phyloP scores from a whole-genome alignment of 2,888 invertebrate species.

The Antheraea assamensis region DNA sequence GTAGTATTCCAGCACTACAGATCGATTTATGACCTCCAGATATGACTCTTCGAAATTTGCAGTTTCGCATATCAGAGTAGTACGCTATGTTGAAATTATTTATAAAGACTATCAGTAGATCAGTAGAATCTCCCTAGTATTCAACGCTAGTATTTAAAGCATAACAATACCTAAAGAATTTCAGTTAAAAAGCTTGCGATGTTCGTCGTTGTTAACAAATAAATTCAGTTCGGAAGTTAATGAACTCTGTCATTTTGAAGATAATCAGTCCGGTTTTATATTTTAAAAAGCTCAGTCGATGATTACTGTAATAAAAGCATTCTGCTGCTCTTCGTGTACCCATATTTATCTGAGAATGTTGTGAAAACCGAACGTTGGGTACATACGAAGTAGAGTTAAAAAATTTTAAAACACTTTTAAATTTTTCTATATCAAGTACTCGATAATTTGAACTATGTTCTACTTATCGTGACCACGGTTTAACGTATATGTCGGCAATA shows the following conservation, averaged over 20 bases:
- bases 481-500: neutral
- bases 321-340: neutral
- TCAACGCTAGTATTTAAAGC: constrained; percentile 59
- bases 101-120: no score
- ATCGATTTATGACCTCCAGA: neutral
- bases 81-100: no score
- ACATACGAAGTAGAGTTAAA: neutral
- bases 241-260: neutral
- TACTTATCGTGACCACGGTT: neutral
- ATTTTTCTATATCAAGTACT: neutral
- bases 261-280: constrained; percentile 7
- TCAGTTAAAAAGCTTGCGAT: neutral
- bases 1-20: neutral
- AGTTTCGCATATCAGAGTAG: neutral
- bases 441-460: neutral
- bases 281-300: neutral
- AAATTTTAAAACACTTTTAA: neutral
- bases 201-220: constrained; percentile 2
- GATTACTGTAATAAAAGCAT: constrained; percentile 6
- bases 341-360: constrained; percentile 1
- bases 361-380: neutral
- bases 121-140: no score
- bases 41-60: neutral
- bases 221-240: neutral
- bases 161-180: no score